These are phyloP conservation scores for Drosophila kanapiae DNA, from an alignment of 1,140 invertebrate genomes.

Conservation along the genomic window DNA sequence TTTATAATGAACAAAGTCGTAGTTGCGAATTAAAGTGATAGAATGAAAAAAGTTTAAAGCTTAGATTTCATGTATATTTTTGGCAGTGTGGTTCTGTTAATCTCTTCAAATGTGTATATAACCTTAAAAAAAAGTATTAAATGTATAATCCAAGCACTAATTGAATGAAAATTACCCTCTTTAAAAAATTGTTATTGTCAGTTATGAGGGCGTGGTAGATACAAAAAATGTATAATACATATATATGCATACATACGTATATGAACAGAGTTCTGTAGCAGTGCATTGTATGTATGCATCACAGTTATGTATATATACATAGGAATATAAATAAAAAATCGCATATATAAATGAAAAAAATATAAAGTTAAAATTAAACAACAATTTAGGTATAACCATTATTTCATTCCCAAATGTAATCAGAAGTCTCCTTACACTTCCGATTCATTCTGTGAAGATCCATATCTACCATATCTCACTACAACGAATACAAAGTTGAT, in stretches of 20 bases:
- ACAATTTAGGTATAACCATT: background rate
- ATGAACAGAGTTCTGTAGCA: background rate
- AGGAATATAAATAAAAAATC: background rate
- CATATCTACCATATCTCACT: background rate
- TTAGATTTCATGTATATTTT: background rate
- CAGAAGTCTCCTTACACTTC: background rate
- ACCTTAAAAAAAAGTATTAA: background rate
- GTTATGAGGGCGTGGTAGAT: conserved; percentile 9
- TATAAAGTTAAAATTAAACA: background rate
- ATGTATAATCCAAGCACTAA: background rate
- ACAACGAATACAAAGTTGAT: background rate
- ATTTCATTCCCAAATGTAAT: background rate
- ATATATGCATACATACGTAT: background rate
- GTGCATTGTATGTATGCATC: conserved; percentile 12
- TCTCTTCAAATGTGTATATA: background rate
- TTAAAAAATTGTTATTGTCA: background rate
- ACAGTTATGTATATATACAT: background rate
- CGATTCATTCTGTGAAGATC: background rate
- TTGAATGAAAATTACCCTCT: background rate
- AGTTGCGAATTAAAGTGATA: background rate
- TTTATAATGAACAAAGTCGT: background rate
- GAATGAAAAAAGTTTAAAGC: background rate
- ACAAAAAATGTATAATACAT: background rate
- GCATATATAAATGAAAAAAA: background rate
- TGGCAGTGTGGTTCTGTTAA: background rate